These are phyloP conservation scores for Tribolium madens DNA, from an alignment of 1,140 invertebrate species.

Conservation along the genomic window DNA sequence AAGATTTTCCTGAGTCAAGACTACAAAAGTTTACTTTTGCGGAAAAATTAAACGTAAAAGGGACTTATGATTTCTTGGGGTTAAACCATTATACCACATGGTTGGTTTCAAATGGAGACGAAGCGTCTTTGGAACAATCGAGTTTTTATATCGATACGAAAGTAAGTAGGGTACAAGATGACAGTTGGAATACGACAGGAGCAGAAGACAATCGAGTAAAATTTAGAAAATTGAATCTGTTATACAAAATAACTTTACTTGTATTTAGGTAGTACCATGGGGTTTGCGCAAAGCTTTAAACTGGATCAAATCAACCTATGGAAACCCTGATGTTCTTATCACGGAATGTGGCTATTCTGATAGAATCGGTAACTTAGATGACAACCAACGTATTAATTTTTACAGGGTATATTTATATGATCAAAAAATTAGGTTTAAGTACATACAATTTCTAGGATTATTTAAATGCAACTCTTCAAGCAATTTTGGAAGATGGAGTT, in stretches of 20 bases:
- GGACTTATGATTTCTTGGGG: constrained; percentile 74
- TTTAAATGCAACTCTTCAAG: constrained; percentile 74
- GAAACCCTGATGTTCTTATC: constrained; percentile 37
- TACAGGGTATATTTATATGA: constrained; percentile 46
- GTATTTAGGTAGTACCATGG: constrained; percentile 49
- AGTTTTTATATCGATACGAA: constrained; percentile 27
- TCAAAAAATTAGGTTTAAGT: background rate
- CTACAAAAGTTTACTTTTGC: constrained; percentile 73
- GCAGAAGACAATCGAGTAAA: background rate
- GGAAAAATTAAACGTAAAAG: constrained; percentile 71
- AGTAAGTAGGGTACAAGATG: constrained; percentile 6
- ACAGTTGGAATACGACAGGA: background rate
- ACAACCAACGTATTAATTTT: constrained; percentile 52
- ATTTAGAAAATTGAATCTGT: background rate
- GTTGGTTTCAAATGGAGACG: background rate
- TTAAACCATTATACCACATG: constrained; percentile 71
- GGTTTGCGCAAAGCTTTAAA: constrained; percentile 55
- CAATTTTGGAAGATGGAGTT: constrained; percentile 73
- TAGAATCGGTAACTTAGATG: constrained; percentile 46
- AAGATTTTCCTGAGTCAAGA: constrained; percentile 71
- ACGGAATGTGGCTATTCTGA: constrained; percentile 57
- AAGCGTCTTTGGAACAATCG: background rate
- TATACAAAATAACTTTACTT: background rate
- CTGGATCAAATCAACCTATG: constrained; percentile 47
- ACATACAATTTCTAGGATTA: constrained; percentile 67